Evolutionary conservation across 2,888 invertebrate species (phyloP).

Genomic region (Acronicta alni): DNA sequence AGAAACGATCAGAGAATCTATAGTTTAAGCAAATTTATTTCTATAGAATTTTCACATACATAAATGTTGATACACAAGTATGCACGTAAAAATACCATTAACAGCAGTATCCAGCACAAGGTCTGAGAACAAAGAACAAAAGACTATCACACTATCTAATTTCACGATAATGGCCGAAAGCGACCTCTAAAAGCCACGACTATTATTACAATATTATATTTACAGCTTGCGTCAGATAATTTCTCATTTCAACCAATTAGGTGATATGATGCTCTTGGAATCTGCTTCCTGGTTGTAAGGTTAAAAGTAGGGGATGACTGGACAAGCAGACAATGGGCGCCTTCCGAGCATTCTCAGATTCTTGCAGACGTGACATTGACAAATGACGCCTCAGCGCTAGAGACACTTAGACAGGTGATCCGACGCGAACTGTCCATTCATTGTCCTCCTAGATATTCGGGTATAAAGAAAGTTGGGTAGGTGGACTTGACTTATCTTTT

Average conservation of each 20-base stretch:
- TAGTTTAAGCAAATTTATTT: neutral
- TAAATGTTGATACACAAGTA: neutral
- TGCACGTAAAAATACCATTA: neutral
- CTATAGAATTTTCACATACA: neutral
- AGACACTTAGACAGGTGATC: constrained; percentile 84
- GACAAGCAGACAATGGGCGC: constrained; percentile 74
- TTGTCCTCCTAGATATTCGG: constrained; percentile 68
- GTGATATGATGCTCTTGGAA: constrained; percentile 32
- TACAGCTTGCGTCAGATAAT: constrained; percentile 14
- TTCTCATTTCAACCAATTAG: constrained; percentile 24
- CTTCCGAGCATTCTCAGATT: constrained; percentile 69
- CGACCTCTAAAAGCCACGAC: constrained; percentile 27
- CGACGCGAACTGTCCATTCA: constrained; percentile 76
- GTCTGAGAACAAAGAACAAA: constrained; percentile 54
- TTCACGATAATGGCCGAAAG: constrained; percentile 37
- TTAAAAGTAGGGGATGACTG: constrained; percentile 71
- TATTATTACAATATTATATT: constrained; percentile 42
- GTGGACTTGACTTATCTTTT: constrained; percentile 53
- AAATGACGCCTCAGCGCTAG: constrained; percentile 74
- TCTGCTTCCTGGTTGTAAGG: constrained; percentile 59
- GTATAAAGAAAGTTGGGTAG: constrained; percentile 53
- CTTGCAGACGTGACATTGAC: constrained; percentile 75
- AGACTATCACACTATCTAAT: constrained; percentile 50
- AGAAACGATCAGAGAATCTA: constrained; percentile 4
- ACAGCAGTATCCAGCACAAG: constrained; percentile 13